A percentile compares a stretch with the other conserved stretches of the same genome.
Evolutionary conservation across 2,888 invertebrate genomes (phyloP).

Genomic region (Leptopilina drosophilae): DNA sequence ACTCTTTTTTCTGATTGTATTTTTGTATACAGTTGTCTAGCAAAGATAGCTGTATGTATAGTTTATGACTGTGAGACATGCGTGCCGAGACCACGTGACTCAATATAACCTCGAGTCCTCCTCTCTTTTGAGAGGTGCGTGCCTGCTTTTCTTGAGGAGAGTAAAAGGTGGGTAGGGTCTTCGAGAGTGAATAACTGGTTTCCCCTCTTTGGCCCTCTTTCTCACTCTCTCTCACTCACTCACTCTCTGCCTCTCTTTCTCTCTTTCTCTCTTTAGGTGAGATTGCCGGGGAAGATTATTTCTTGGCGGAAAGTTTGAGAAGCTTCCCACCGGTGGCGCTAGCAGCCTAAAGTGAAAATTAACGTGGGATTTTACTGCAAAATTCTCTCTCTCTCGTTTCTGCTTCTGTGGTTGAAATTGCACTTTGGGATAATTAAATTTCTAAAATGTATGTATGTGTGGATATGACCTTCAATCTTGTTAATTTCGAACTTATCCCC

Average conservation of each 20-base stretch:
- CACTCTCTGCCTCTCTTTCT: not conserved
- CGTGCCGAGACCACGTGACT: slow-evolving; percentile 48
- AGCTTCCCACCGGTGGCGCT: slow-evolving; percentile 18
- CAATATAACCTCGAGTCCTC: slow-evolving; percentile 40
- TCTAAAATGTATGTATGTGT: not conserved
- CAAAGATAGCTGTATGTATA: slow-evolving; percentile 16
- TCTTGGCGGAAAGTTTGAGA: not conserved
- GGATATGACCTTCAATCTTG: not conserved
- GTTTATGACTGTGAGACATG: slow-evolving; percentile 39
- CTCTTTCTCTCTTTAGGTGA: not conserved
- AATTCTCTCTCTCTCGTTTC: not conserved
- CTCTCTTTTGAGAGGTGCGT: not conserved
- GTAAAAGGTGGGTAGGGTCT: not conserved
- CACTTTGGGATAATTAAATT: slow-evolving; percentile 5
- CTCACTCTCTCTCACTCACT: too few species aligned
- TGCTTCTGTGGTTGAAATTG: slow-evolving; percentile 1
- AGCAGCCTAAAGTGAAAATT: not conserved
- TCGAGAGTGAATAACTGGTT: slow-evolving; percentile 17
- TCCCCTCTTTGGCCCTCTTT: not conserved
- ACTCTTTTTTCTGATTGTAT: too few species aligned
- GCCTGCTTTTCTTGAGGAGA: not conserved
- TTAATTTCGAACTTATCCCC: not conserved
- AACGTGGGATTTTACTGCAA: not conserved
- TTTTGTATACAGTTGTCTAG: not conserved
- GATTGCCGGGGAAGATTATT: slow-evolving; percentile 17